A percentile compares a stretch with the other conserved stretches of the same genome.
Evolutionary conservation across 2,797 vertebrate genomes (phyloP).

Genomic region (Champsocephalus esox): DNA sequence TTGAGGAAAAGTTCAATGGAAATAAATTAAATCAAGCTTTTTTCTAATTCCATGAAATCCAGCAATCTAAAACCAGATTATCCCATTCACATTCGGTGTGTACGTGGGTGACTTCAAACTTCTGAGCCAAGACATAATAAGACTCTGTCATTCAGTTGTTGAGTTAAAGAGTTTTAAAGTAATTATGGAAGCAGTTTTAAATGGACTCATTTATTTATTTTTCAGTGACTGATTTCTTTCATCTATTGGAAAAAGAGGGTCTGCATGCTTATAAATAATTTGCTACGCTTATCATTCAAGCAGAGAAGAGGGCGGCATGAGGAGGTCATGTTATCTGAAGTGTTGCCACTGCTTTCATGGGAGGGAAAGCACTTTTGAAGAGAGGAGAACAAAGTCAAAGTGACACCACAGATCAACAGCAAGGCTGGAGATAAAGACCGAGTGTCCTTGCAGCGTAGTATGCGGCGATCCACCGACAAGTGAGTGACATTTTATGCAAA

Average conservation of each 20-base stretch:
- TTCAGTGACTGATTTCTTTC: conserved; percentile 14
- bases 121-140: conserved; percentile 6
- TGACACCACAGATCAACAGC: conserved; percentile 1
- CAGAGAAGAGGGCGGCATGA: conserved; percentile 24
- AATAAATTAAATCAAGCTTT: conserved; percentile 8
- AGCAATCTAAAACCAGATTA: conserved; percentile 2
- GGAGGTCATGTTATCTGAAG: conserved; percentile 46
- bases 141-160: neutral
- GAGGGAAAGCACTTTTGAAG: conserved; percentile 23
- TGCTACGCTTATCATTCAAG: conserved; percentile 21
- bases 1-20: neutral
- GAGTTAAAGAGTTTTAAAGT: conserved; percentile 28
- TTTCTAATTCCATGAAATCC: conserved; percentile 1
- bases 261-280: conserved; percentile 43
- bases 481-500: conserved; percentile 1
- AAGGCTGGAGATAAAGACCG: conserved; percentile 35
- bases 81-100: conserved; percentile 16
- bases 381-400: conserved; percentile 25
- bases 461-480: conserved; percentile 24
- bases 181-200: conserved; percentile 15
- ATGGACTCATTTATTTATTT: conserved; percentile 21
- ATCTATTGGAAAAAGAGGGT: conserved; percentile 26
- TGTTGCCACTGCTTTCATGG: conserved; percentile 28
- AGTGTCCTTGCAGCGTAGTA: conserved; percentile 19
- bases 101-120: conserved; percentile 6